Base-by-base conservation (phyloP, 2,113 vertebrate genomes). In the Egretta garzetta region DNA sequence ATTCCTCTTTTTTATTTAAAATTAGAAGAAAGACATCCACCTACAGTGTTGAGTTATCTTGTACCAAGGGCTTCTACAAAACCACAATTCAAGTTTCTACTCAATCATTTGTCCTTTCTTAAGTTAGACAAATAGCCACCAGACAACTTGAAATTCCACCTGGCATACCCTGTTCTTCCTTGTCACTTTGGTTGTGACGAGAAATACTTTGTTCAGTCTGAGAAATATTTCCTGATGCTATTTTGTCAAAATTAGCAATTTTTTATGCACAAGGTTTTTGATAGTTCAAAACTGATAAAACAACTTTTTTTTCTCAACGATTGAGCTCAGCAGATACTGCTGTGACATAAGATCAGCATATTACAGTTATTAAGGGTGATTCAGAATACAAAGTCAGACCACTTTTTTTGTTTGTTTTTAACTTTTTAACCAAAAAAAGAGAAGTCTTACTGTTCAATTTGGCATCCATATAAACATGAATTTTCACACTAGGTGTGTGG, bases 141-240 rank as follows among this genome's bases (percentile, higher is more conserved):
- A 63, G 12, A 58, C 0, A 68, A 67, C 41, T 4, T 50, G 28
- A 47, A 90, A 82, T 63, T 67, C 8, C 4, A 50, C 8, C 3
- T 45, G 6, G 2, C 8, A 50, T 24, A 1, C 2, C 8, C 28
- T 1, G 1, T 66, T 62, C 15, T 70, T 73, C 17, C 14, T 58
- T 59, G 4, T 35, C 14, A 35, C 4, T 49, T 45, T 63, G 4
- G 2, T 23, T 28, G 13, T 1, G 7, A 56, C 39, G 16, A 81
- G 7, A 81, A 77, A 19, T 80, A 72, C 3, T 77, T 62, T 33
- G 5, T 68, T 77, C 8, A 33, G 15, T 30, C 4, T 4, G 9
- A 74, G 5, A 90, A 55, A 62, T 30, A 66, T 1, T 75, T 55
- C 14, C 22, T 5, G 2, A 11, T 41, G 2, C 10, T 11, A 45